Percentiles rank a stretch among this genome's conserved stretches.
These are phyloP conservation scores for Sitodiplosis mosellana DNA, from an alignment of 1,140 invertebrate species.

Conservation along the genomic window DNA sequence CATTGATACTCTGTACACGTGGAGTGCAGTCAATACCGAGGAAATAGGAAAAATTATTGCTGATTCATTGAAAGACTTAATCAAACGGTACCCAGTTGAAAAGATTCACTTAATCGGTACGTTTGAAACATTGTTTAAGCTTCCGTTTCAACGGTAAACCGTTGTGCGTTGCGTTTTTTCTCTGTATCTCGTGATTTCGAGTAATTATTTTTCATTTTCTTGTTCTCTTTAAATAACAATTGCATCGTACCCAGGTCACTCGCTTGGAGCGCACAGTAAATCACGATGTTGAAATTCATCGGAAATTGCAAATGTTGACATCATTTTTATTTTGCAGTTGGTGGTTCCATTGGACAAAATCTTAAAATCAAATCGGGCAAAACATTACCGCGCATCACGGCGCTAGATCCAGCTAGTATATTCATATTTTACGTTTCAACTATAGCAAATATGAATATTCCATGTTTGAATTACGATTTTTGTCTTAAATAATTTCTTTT, in stretches of 20 bases:
- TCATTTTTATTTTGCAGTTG: conserved; percentile 16
- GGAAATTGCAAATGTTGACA: no score
- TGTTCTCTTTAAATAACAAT: no score
- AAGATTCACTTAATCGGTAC: conserved; percentile 21
- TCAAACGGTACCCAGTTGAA: conserved; percentile 10
- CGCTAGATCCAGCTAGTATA: conserved; percentile 45
- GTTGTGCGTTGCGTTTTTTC: no score
- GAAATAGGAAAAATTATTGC: conserved; percentile 19
- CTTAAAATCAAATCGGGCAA: conserved; percentile 19
- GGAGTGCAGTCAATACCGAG: conserved; percentile 22
- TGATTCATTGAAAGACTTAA: conserved; percentile 11
- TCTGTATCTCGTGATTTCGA: no score
- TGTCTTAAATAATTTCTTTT: no score
- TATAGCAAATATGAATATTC: no score
- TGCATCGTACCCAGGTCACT: conserved; percentile 4
- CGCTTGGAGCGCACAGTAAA: background rate
- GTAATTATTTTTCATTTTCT: no score
- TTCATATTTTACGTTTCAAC: no score
- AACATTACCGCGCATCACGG: conserved; percentile 33
- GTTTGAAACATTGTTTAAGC: background rate
- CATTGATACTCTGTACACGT: conserved; percentile 22
- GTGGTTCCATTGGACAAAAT: conserved; percentile 28
- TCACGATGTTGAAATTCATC: no score
- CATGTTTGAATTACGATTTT: no score
- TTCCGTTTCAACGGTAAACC: no score